A percentile compares a stretch with the other conserved stretches of the same genome.
Conservation (phyloP, 1,140 invertebrate species). For the Zeugodacus cucurbitae region DNA sequence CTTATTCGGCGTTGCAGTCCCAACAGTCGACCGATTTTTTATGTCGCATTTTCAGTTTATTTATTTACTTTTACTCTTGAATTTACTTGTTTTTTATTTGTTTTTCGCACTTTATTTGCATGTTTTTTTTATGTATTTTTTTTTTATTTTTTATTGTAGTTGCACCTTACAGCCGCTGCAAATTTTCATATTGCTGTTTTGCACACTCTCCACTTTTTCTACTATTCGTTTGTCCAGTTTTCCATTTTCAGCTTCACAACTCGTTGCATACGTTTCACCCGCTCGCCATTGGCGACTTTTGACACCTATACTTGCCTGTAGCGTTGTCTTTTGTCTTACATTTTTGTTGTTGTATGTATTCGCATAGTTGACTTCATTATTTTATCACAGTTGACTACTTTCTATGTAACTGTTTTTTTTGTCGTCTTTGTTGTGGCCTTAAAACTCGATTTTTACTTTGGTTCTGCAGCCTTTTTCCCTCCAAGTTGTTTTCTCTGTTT, state of each 20-base stretch:
- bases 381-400: neutral
- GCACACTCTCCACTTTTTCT: neutral
- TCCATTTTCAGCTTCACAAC: neutral
- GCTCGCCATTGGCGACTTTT: slow-evolving; percentile 28
- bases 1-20: neutral
- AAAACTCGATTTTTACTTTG: neutral
- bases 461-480: neutral
- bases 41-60: neutral
- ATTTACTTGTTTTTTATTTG: neutral
- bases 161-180: neutral
- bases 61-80: neutral
- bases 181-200: neutral
- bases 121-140: neutral
- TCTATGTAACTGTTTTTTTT: neutral
- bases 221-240: neutral
- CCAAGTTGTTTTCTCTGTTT: no score
- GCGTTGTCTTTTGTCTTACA: neutral
- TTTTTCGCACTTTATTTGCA: neutral
- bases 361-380: neutral
- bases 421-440: neutral
- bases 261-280: neutral
- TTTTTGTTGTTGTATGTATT: neutral
- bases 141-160: neutral
- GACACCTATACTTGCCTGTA: slow-evolving; percentile 4
- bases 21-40: neutral